phyloP scores from a whole-genome alignment of 2,797 vertebrate genomes.

The Sus cebifrons region DNA sequence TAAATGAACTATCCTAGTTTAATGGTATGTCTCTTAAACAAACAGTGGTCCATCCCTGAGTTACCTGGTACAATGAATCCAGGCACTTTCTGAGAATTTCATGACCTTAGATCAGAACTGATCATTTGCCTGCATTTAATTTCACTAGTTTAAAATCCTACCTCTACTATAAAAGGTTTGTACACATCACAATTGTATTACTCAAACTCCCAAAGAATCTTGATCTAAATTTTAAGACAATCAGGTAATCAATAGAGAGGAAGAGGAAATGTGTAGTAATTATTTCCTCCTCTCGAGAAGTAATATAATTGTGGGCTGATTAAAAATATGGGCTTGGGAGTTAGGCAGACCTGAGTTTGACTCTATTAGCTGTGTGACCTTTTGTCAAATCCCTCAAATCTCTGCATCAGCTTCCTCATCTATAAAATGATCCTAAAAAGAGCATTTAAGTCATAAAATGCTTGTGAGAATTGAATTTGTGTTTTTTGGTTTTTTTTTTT shows the following conservation, averaged over 20 bases:
- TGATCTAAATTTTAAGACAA: slow-evolving; percentile 40
- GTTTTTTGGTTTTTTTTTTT: neutral
- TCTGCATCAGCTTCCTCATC: neutral
- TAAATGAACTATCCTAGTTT: neutral
- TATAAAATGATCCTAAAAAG: neutral
- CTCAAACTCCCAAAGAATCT: neutral
- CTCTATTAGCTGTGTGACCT: neutral
- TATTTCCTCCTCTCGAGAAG: neutral
- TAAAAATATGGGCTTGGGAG: slow-evolving; percentile 39
- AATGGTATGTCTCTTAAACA: neutral
- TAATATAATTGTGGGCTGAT: neutral
- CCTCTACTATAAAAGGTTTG: neutral
- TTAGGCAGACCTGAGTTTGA: neutral
- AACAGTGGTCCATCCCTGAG: neutral
- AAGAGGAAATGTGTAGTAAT: neutral
- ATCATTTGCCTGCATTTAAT: slow-evolving; percentile 15
- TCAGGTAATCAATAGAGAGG: neutral
- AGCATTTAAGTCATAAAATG: neutral
- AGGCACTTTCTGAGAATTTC: neutral
- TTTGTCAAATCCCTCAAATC: neutral
- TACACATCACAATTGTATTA: neutral
- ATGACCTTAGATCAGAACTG: neutral
- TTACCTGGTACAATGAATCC: neutral
- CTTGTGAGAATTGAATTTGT: neutral
- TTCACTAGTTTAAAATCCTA: slow-evolving; percentile 27